Base-by-base conservation (phyloP, 2,113 vertebrate genomes). In the Fukomys damarensis region DNA sequence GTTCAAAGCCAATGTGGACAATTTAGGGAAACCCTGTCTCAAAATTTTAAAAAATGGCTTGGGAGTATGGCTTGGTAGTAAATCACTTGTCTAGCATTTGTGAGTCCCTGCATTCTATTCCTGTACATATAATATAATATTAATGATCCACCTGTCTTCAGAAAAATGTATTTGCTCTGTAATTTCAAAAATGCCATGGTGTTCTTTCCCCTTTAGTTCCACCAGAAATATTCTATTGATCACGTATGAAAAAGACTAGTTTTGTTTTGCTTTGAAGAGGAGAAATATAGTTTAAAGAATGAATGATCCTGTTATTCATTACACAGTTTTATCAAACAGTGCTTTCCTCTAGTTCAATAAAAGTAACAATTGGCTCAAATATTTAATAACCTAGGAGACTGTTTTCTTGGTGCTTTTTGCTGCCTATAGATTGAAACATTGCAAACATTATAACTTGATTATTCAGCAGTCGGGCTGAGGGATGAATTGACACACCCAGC, bases 391-490 rank as follows among this genome's bases (percentile, higher is more conserved):
- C 63, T 87, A 58, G 85, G 95, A 97, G 65, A 97, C 22, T 26
- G 7, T 61, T 94, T 93, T 79, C 49, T 89, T 56, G 59, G 77
- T 59, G 89, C 1, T 11, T 91, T 94, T 86, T 0, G 0, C 56
- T 81, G 84, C 88, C 89, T 92, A 58, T 94, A 93, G 94, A 80
- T 90, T 56, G 80, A 93, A 96, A 92, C 41, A 86, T 32, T 93
- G 38, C 92, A 92, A 92, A 92, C 82, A 91, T 98, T 91, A 95
- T 87, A 87, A 95, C 3, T 95, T 63, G 66, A 97, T 98, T 98
- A 97, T 93, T 68, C 92, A 92, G 94, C 92, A 91, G 93, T 95
- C 20, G 9, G 74, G n/a, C 52, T 61, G 82, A 14, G 1, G 16
- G 92, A 63, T 85, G 77, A 92, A 38, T 38, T 13, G 9, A 70